Evolutionary conservation across 2,113 vertebrate genomes (phyloP).

Genomic region (Menura novaehollandiae): DNA sequence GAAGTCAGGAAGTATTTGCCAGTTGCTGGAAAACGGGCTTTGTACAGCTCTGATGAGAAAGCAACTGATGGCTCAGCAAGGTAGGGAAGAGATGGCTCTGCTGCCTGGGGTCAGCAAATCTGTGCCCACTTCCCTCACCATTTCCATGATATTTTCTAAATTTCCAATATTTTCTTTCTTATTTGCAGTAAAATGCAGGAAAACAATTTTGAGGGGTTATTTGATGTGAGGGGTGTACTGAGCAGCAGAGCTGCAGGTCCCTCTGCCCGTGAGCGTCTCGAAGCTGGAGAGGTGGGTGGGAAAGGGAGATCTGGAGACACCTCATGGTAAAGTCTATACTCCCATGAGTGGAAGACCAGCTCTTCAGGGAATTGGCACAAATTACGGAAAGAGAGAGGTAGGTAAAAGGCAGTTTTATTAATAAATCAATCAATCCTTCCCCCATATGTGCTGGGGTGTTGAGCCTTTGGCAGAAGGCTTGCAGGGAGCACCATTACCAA

Average conservation of each 20-base stretch:
- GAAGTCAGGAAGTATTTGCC: not conserved
- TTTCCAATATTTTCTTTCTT: not conserved
- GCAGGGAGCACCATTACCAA: not conserved
- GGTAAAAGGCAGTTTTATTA: not conserved
- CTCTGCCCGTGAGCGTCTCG: accelerated
- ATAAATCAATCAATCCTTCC: not conserved
- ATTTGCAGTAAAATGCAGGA: not conserved
- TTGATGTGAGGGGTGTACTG: accelerated
- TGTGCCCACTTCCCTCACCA: not conserved
- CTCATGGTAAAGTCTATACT: not conserved
- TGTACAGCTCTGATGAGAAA: not conserved
- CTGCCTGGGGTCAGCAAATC: not conserved
- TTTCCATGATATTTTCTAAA: too few relatives aligned
- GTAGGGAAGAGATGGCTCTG: not conserved
- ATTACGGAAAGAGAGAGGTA: not conserved
- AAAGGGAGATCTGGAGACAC: not conserved
- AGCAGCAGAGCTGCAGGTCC: not conserved
- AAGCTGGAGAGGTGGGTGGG: not conserved
- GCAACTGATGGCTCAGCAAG: not conserved
- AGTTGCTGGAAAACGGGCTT: not conserved
- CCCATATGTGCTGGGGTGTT: accelerated
- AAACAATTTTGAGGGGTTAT: not conserved
- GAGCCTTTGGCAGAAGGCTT: not conserved
- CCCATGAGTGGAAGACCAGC: not conserved
- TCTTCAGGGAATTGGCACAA: not conserved